Conservation (phyloP, 2,888 invertebrate genomes). For the Oxycera nigricornis region DNA sequence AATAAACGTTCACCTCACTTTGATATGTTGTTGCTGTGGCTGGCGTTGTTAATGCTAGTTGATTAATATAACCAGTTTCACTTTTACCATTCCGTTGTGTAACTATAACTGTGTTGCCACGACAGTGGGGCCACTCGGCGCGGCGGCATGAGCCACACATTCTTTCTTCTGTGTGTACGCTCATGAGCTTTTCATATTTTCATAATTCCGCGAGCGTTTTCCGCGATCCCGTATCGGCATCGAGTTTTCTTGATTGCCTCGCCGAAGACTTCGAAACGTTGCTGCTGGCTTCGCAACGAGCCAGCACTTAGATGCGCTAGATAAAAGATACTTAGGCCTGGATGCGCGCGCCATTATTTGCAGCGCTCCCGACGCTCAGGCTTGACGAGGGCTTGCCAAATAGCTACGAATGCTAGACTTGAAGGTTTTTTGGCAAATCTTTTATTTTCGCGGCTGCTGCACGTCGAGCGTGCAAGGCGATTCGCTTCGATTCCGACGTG, state of each 20-base stretch:
- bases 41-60: conserved; percentile 18
- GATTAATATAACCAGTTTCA: conserved; percentile 39
- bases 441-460: too few relatives aligned
- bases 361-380: not conserved
- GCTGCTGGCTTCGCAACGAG: not conserved
- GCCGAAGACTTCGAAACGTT: not conserved
- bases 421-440: too few relatives aligned
- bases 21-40: not conserved
- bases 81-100: conserved; percentile 45
- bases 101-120: conserved; percentile 41
- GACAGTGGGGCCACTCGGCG: conserved; percentile 1
- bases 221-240: not conserved
- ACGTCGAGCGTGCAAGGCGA: not conserved
- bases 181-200: not conserved
- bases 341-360: too few relatives aligned
- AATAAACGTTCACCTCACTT: not conserved
- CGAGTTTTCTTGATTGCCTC: too few relatives aligned
- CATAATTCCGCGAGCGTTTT: not conserved
- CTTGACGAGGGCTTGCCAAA: not conserved
- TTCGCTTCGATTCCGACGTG: not conserved
- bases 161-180: not conserved
- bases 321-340: not conserved
- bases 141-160: not conserved
- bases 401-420: not conserved
- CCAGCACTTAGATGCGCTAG: conserved; percentile 9